Percentiles rank a stretch among this genome's conserved stretches.
phyloP scores from a whole-genome alignment of 2,888 invertebrate genomes.

The Agapostemon virescens region DNA sequence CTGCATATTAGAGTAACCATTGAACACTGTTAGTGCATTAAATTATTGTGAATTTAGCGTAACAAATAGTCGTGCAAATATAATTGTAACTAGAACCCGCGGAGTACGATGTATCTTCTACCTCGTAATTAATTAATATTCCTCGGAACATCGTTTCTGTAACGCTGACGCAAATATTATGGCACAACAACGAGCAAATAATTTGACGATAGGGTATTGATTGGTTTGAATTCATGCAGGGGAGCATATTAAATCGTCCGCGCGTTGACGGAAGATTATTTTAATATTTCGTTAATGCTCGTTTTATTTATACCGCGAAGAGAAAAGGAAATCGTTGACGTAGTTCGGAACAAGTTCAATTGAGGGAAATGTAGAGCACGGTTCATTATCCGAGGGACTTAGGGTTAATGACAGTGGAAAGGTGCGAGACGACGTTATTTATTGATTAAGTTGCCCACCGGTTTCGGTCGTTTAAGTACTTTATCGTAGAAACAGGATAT shows the following conservation, averaged over 20 bases:
- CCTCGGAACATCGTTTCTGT: not conserved
- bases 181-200: not conserved
- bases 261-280: not conserved
- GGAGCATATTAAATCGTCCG: not conserved
- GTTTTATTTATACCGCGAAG: no score
- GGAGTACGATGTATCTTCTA: not conserved
- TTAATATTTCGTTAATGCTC: not conserved
- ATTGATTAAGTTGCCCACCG: constrained; percentile 23
- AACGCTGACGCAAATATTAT: not conserved
- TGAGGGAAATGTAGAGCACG: not conserved
- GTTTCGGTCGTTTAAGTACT: constrained; percentile 22
- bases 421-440: constrained; percentile 6
- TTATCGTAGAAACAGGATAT: constrained; percentile 33
- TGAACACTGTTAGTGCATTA: not conserved
- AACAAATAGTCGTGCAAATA: not conserved
- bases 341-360: not conserved
- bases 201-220: not conserved
- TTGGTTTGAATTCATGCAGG: not conserved
- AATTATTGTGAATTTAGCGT: not conserved
- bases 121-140: not conserved
- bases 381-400: not conserved
- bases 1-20: not conserved
- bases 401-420: not conserved
- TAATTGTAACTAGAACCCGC: not conserved
- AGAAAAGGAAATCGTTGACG: not conserved